These are phyloP conservation scores for Bemisia tabaci DNA, from an alignment of 1,140 invertebrate genomes.

Conservation along the genomic window DNA sequence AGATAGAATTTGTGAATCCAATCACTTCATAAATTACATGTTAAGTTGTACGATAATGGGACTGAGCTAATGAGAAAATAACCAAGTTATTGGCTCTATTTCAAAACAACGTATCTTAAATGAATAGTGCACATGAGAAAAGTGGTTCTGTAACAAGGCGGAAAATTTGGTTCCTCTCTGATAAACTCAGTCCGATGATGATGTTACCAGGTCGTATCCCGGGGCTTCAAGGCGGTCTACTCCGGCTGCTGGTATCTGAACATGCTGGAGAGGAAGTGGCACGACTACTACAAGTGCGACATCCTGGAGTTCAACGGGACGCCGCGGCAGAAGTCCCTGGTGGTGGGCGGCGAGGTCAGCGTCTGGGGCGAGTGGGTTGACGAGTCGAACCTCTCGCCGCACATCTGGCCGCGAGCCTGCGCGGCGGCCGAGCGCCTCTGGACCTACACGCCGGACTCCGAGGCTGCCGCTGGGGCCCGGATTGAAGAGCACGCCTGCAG, in stretches of 20 bases:
- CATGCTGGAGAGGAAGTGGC: slow-evolving; percentile 54
- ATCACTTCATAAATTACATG: too few species aligned
- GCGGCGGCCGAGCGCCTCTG: slow-evolving; percentile 77
- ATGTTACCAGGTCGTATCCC: slow-evolving; percentile 37
- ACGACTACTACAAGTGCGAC: slow-evolving; percentile 59
- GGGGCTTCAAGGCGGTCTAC: slow-evolving; percentile 48
- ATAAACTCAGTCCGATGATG: too few species aligned
- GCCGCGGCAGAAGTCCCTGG: slow-evolving; percentile 33
- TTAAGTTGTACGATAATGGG: too few species aligned
- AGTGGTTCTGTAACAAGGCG: not conserved
- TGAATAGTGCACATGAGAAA: not conserved
- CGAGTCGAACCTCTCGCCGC: slow-evolving; percentile 39
- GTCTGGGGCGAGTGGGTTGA: slow-evolving; percentile 85
- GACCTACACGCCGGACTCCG: slow-evolving; percentile 31
- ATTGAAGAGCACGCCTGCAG: slow-evolving; percentile 75
- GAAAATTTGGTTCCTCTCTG: too few species aligned
- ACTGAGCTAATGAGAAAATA: too few species aligned
- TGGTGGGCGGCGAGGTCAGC: slow-evolving; percentile 80
- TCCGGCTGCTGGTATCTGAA: slow-evolving; percentile 81
- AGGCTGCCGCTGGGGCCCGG: slow-evolving; percentile 36
- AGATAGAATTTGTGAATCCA: too few species aligned
- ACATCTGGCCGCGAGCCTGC: slow-evolving; percentile 64
- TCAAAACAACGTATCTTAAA: not conserved
- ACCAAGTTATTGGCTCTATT: too few species aligned
- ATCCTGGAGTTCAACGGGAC: slow-evolving; percentile 41